Percentiles rank a stretch among this genome's conserved stretches.
Evolutionary conservation across 1,140 invertebrate genomes (phyloP).

Genomic region (Drosophila pallidifrons): DNA sequence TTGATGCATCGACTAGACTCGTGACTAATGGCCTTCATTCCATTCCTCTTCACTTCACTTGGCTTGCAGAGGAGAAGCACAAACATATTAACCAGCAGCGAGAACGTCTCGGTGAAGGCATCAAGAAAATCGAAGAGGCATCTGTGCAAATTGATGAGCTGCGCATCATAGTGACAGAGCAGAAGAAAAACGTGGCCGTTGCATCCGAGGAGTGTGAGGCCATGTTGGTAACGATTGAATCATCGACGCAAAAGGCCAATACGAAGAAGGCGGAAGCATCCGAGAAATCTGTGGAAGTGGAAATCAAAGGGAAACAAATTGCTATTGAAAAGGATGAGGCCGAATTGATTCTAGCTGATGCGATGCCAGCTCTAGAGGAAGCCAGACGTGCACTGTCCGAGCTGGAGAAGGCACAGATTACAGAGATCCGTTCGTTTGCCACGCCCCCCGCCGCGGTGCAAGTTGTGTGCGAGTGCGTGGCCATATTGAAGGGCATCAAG

Average conservation of each 20-base stretch:
- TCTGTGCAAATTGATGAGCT: conserved; percentile 81
- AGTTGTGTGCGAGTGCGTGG: conserved; percentile 94
- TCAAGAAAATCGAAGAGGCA: conserved; percentile 83
- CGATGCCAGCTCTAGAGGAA: conserved; percentile 92
- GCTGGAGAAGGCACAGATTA: conserved; percentile 95
- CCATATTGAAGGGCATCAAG: conserved; percentile 92
- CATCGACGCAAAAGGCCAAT: conserved; percentile 88
- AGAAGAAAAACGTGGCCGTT: conserved; percentile 78
- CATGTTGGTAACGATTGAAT: conserved; percentile 80
- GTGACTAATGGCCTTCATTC: not conserved
- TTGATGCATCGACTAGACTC: not conserved
- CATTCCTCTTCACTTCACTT: not conserved
- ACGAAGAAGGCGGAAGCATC: conserved; percentile 92
- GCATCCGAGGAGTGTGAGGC: conserved; percentile 79
- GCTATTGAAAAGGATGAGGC: conserved; percentile 92
- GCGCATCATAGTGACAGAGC: conserved; percentile 78
- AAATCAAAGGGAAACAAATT: conserved; percentile 91
- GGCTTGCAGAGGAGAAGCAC: conserved; percentile 84
- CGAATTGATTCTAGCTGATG: conserved; percentile 90
- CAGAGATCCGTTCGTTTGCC: conserved; percentile 94
- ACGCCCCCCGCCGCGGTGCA: conserved; percentile 96
- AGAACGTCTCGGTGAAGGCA: conserved; percentile 84
- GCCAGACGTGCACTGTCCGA: conserved; percentile 91
- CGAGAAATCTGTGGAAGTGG: conserved; percentile 92
- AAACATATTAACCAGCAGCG: conserved; percentile 85